Base-by-base conservation (phyloP, 2,888 invertebrate genomes). In the Xestia c-nigrum region DNA sequence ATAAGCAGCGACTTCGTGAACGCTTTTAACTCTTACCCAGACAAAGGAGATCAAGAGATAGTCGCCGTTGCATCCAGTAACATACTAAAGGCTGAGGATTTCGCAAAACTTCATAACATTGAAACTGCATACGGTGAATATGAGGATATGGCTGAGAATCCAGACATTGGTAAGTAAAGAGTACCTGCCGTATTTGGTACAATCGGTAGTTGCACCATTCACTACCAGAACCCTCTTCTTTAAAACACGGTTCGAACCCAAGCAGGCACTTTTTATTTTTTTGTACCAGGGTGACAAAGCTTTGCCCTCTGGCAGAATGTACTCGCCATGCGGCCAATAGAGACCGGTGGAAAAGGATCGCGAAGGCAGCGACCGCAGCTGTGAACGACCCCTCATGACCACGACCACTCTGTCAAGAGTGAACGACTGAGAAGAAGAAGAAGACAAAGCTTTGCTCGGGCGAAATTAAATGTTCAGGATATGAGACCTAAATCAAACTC, bases 1-100 rank as follows among this genome's bases (percentile, higher is more conserved):
- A 99, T 99, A 85, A 97, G 98, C 87, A 97, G 98, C 92, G 99
- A 99, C 92, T 99, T 99, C 92, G 98, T 97, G 3, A 97, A 97
- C 38, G 98, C 98, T 1, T 85, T 98, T 7, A 96, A 97, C 84
- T 97, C 97, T 0, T 97, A 98, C 70, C 97, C 98, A 0, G 91
- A 95, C 69, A 97, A 95, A 63, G 94, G 95, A n/a, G 98, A 98
- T 75, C 98, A 98, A 91, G 90, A 97, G 81, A 96, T 98, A 21
- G 97, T 97, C 0, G 98, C 98, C 0, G 97, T 99, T 0, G 99
- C 98, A 0, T 98, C 99, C 1, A 97, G 98, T 66, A 97, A 98
- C 80, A 92, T 97, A 83, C 95, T 95, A 0, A 97, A 97, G 72
- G 98, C 99, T 0, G 92, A 97, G 79, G 96, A 97, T 69, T 99